A percentile compares a stretch with the other conserved stretches of the same genome.
These are phyloP conservation scores for Tipula unca DNA, from an alignment of 2,888 invertebrate genomes.

Conservation along the genomic window DNA sequence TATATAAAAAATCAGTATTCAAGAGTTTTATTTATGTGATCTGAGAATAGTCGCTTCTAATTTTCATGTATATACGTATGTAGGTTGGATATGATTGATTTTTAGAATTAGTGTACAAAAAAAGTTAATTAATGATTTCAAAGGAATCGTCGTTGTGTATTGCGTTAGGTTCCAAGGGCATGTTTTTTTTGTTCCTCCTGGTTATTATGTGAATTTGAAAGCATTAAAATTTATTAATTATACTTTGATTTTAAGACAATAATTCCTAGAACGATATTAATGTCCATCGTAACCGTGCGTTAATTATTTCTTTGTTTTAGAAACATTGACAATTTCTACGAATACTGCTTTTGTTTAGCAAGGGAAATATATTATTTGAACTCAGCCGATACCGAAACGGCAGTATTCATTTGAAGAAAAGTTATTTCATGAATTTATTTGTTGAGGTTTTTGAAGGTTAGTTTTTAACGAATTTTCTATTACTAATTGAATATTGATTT, in stretches of 20 bases:
- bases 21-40: not conserved
- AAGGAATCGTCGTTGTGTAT: not conserved
- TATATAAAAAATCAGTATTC: not conserved
- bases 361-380: no score
- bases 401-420: no score
- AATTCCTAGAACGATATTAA: not conserved
- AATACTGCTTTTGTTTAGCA: not conserved
- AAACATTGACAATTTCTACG: not conserved
- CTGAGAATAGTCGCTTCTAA: not conserved
- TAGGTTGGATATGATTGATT: not conserved
- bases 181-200: not conserved
- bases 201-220: not conserved
- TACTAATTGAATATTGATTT: no score
- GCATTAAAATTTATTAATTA: not conserved
- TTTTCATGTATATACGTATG: not conserved
- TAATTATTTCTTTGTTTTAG: not conserved
- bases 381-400: no score
- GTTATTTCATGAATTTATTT: no score
- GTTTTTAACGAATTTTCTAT: no score
- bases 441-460: no score
- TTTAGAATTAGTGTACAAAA: not conserved
- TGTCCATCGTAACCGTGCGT: not conserved
- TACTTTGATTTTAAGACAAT: not conserved
- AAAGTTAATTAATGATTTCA: not conserved
- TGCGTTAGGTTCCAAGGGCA: not conserved